A percentile compares a stretch with the other conserved stretches of the same genome.
These are phyloP conservation scores for Callosobruchus maculatus DNA, from an alignment of 2,888 invertebrate species.

Conservation along the genomic window DNA sequence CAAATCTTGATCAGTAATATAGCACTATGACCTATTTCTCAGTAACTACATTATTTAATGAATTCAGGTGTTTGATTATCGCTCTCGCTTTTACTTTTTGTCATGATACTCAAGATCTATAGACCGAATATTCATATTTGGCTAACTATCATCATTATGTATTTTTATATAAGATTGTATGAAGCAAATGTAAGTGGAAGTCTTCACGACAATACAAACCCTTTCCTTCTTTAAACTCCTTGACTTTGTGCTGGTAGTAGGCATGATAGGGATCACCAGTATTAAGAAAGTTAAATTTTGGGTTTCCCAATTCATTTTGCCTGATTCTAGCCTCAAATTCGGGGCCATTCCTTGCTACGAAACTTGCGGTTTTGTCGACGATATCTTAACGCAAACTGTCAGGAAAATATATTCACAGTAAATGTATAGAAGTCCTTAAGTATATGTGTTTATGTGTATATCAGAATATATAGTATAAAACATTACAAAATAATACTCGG, in stretches of 20 bases:
- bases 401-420: slow-evolving; percentile 45
- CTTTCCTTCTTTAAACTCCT: slow-evolving; percentile 88
- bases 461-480: no score
- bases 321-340: slow-evolving; percentile 98
- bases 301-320: slow-evolving; percentile 96
- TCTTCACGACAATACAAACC: slow-evolving; percentile 47
- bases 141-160: slow-evolving; percentile 42
- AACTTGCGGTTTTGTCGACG: slow-evolving; percentile 99
- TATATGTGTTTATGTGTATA: no score
- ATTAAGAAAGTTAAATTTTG: slow-evolving; percentile 97
- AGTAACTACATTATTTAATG: no score
- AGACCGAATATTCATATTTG: slow-evolving; percentile 44
- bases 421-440: not conserved
- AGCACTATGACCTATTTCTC: no score
- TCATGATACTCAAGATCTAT: slow-evolving; percentile 41
- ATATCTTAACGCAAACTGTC: slow-evolving; percentile 73
- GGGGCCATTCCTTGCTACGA: slow-evolving; percentile 97
- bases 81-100: slow-evolving; percentile 33
- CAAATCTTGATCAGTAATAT: slow-evolving; percentile 21
- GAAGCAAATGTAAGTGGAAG: no score
- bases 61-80: slow-evolving; percentile 12
- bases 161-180: no score
- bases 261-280: slow-evolving; percentile 97
- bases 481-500: no score
- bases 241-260: slow-evolving; percentile 97